phyloP scores from a whole-genome alignment of 2,888 invertebrate genomes.

The Macrophya alboannulata region DNA sequence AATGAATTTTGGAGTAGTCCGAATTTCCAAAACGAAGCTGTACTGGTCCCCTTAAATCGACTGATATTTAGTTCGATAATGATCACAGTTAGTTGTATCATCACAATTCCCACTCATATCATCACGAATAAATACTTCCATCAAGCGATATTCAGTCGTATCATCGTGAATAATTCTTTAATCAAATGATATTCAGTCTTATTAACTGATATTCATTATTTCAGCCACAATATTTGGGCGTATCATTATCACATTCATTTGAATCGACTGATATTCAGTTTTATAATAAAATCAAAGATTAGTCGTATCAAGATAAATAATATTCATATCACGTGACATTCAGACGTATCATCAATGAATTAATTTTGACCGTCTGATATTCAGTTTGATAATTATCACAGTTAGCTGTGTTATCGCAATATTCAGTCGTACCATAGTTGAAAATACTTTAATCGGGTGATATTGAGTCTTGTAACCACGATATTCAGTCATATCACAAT shows the following conservation, averaged over 20 bases:
- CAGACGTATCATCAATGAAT: no score
- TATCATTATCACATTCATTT: neutral
- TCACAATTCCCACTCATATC: neutral
- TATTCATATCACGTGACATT: neutral
- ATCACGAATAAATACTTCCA: neutral
- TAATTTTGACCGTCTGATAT: neutral
- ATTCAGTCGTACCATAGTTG: neutral
- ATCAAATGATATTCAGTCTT: neutral
- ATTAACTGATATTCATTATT: neutral
- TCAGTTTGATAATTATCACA: neutral
- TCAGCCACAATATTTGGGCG: neutral
- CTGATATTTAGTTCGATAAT: neutral
- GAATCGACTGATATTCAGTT: neutral
- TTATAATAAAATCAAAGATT: neutral
- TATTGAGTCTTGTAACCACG: neutral
- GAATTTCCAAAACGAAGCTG: no score
- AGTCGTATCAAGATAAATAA: no score
- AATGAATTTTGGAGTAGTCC: no score
- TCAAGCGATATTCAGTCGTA: neutral
- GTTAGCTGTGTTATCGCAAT: neutral
- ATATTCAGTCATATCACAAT: neutral
- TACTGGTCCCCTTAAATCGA: no score
- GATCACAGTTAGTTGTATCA: neutral
- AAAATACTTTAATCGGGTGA: neutral
- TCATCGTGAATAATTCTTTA: neutral